phyloP scores from a whole-genome alignment of 2,797 vertebrate species.

The Atherinosoma microstoma region DNA sequence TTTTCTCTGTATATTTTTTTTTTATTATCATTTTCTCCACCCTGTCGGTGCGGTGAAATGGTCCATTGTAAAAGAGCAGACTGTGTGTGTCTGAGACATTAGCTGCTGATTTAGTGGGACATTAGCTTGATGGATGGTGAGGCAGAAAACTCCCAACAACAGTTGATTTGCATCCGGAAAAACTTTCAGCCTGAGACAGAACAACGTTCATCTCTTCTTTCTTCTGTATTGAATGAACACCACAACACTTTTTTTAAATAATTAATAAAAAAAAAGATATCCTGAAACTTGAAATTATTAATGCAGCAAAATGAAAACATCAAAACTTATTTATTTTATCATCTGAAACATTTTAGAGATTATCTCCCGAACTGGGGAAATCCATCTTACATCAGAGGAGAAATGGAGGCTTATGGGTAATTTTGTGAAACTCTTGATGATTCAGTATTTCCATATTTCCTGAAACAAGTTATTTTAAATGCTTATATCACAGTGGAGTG shows the following conservation, averaged over 20 bases:
- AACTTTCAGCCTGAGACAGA: constrained; percentile 51
- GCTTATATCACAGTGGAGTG: too few species aligned
- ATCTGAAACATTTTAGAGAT: not conserved
- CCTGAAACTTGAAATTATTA: not conserved
- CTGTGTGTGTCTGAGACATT: constrained; percentile 79
- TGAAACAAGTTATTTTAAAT: too few species aligned
- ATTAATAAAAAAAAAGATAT: constrained; percentile 14
- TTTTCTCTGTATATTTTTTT: constrained; percentile 18
- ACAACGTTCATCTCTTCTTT: constrained; percentile 35
- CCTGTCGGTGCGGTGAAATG: constrained; percentile 73
- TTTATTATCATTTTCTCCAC: constrained; percentile 59
- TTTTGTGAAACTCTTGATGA: not conserved
- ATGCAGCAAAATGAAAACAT: not conserved
- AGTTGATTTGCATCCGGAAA: constrained; percentile 78
- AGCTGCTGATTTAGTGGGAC: constrained; percentile 83
- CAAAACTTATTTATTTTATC: not conserved
- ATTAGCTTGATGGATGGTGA: constrained; percentile 81
- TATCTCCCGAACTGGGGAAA: not conserved
- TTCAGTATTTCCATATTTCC: too few species aligned
- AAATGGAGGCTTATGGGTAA: not conserved
- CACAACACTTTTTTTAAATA: not conserved
- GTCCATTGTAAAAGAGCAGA: constrained; percentile 74
- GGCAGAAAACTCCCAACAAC: constrained; percentile 72
- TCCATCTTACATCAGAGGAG: not conserved
- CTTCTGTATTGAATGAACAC: constrained; percentile 36